Base-by-base conservation (phyloP, 1,140 invertebrate genomes). In the Magallana gigas region DNA sequence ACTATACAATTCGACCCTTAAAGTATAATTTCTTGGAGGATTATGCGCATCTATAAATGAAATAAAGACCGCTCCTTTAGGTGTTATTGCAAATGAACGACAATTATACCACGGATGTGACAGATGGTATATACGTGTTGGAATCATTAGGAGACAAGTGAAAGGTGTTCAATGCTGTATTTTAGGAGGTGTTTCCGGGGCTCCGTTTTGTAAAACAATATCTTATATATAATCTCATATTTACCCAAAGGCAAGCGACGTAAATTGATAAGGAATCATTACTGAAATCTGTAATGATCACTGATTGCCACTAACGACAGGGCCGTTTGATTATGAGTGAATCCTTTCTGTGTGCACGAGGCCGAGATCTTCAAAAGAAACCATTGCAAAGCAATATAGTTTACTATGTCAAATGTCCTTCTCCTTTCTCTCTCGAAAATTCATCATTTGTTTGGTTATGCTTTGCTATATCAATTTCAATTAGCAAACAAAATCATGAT, bases 81-180 rank as follows among this genome's bases (percentile, higher is more conserved):
- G 18, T 29, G 36, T 76, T 12, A 29, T 36, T 76, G 68, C 36
- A 76, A 76, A 29, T 76, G 23, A 11, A 29, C 68, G 23, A 76
- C 68, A 23, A 76, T 76, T 76, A 76, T 29, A 76, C 68, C 36
- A 76, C 68, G 68, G 68, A 76, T 76, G 14, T 76, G 18, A 76
- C 68, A 76, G 29, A 76, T 76, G 68, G 68, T 76, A 76, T 76
- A 76, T 76, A 29, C 11, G 68, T 29, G 68, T 29, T 29, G 9
- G 18, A 29, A 29, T 76, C 68, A 76, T 76, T 76, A 76, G 14
- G 9, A 76, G 68, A 76, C 68, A 29, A 76, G 68, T 76, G 36
- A 23, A 76, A 29, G 23, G 68, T 29, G 68, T 76, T 76, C 68
- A 29, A 8, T 76, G 23, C 12, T 12, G 12, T 76, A 23, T 76